Percentiles rank a stretch among this genome's conserved stretches.
These are phyloP conservation scores for Drosophila phalerata DNA, from an alignment of 2,888 invertebrate species.

Conservation along the genomic window DNA sequence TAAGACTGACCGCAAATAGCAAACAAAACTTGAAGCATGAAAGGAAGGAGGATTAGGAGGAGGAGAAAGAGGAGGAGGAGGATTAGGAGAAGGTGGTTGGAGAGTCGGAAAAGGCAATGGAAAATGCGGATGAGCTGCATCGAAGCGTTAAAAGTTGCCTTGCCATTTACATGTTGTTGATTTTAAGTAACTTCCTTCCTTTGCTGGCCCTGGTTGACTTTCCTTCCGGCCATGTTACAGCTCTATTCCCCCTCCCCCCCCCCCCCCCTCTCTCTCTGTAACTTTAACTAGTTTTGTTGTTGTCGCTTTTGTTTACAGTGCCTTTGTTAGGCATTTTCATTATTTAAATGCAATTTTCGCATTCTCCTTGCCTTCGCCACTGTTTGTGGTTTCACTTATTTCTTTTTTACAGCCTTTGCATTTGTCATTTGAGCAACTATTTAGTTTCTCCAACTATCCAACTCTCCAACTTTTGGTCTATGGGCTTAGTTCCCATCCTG, in stretches of 20 bases:
- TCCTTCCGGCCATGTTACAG: slow-evolving; percentile 26
- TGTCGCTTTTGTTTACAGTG: slow-evolving; percentile 47
- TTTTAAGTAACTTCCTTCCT: slow-evolving; percentile 69
- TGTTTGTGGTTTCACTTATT: slow-evolving; percentile 25
- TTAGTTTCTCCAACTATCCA: slow-evolving; percentile 9
- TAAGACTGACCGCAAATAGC: slow-evolving; percentile 35
- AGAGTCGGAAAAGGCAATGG: neutral
- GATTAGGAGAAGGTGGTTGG: neutral
- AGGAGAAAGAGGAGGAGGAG: too few relatives aligned
- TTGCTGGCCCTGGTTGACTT: slow-evolving; percentile 32
- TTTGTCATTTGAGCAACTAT: slow-evolving; percentile 53
- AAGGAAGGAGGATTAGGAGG: neutral
- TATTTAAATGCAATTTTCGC: slow-evolving; percentile 67
- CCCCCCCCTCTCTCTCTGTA: neutral
- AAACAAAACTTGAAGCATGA: slow-evolving; percentile 16
- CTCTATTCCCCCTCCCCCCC: neutral
- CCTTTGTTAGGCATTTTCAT: slow-evolving; percentile 64
- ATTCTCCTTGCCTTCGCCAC: neutral
- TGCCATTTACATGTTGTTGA: slow-evolving; percentile 71
- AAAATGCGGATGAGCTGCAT: slow-evolving; percentile 33
- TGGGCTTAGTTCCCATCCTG: slow-evolving; percentile 26
- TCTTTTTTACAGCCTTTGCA: slow-evolving; percentile 15
- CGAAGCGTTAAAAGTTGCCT: slow-evolving; percentile 56
- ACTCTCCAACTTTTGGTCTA: neutral
- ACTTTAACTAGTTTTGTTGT: slow-evolving; percentile 30